A percentile compares a stretch with the other conserved stretches of the same genome.
Evolutionary conservation across 2,888 invertebrate species (phyloP).

Genomic region (Phengaris alcon): DNA sequence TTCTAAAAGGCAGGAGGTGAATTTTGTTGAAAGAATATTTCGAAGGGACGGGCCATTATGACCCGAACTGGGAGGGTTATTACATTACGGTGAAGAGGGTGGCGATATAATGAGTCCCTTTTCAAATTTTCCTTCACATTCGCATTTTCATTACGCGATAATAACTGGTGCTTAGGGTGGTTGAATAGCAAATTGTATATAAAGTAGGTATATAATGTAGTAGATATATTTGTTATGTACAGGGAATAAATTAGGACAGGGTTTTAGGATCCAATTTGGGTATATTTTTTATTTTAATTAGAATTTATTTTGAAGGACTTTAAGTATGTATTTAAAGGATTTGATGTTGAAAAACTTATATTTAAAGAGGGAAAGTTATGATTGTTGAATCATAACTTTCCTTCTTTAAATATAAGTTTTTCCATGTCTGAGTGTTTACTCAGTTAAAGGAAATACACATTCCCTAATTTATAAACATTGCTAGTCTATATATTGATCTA

Average conservation of each 20-base stretch:
- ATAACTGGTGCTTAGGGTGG: slow-evolving; percentile 43
- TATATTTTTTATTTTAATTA: not conserved
- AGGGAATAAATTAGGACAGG: not conserved
- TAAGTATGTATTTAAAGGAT: not conserved
- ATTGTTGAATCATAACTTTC: too few species aligned
- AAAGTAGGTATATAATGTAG: slow-evolving; percentile 13
- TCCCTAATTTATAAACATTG: too few species aligned
- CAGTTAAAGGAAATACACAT: too few species aligned
- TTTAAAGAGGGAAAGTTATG: too few species aligned
- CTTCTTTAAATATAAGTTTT: too few species aligned
- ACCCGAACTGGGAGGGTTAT: slow-evolving; percentile 68
- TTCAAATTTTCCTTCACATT: slow-evolving; percentile 60
- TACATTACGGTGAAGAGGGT: slow-evolving; percentile 59
- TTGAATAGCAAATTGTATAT: slow-evolving; percentile 28
- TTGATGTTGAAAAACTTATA: not conserved
- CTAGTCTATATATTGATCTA: too few species aligned
- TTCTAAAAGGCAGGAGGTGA: slow-evolving; percentile 59
- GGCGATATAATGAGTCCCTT: slow-evolving; percentile 70
- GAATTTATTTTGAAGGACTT: not conserved
- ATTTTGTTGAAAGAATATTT: slow-evolving; percentile 72
- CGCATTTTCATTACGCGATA: slow-evolving; percentile 56
- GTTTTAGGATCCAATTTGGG: not conserved
- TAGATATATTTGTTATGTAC: not conserved
- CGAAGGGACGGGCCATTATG: slow-evolving; percentile 65
- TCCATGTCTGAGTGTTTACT: too few species aligned